Evolutionary conservation across 2,797 vertebrate species (phyloP).

Genomic region (Sebastes baramenuke): DNA sequence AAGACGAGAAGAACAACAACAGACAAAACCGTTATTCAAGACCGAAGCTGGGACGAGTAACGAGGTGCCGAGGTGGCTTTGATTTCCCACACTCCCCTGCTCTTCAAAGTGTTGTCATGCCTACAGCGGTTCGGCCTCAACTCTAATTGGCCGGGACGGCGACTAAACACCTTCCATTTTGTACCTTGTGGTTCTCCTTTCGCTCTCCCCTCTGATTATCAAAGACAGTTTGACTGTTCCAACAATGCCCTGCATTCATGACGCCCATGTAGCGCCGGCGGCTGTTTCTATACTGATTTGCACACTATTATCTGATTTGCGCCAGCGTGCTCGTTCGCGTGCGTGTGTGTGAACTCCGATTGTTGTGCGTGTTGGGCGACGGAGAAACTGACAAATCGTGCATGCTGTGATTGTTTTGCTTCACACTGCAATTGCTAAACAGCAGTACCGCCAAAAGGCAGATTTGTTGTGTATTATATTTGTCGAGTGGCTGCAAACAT

Average conservation of each 20-base stretch:
- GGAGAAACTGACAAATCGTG: background rate
- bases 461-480: background rate
- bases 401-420: background rate
- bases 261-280: slow-evolving; percentile 6
- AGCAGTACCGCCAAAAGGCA: background rate
- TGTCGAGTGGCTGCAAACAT: background rate
- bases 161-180: slow-evolving; percentile 62
- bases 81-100: slow-evolving; percentile 64
- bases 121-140: slow-evolving; percentile 36
- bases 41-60: slow-evolving; percentile 33
- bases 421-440: background rate
- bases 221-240: slow-evolving; percentile 47
- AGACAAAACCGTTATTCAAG: slow-evolving; percentile 40
- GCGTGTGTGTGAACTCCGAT: background rate
- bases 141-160: slow-evolving; percentile 55
- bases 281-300: slow-evolving; percentile 53
- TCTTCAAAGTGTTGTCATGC: slow-evolving; percentile 69
- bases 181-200: slow-evolving; percentile 28
- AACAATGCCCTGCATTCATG: slow-evolving; percentile 60
- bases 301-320: slow-evolving; percentile 52
- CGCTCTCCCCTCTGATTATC: slow-evolving; percentile 42
- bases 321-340: background rate
- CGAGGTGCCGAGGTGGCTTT: slow-evolving; percentile 46
- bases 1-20: slow-evolving; percentile 36
- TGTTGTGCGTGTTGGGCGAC: background rate